A percentile compares a stretch with the other conserved stretches of the same genome.
Conservation (phyloP, 2,113 vertebrate genomes). For the Lagenorhynchus albirostris region DNA sequence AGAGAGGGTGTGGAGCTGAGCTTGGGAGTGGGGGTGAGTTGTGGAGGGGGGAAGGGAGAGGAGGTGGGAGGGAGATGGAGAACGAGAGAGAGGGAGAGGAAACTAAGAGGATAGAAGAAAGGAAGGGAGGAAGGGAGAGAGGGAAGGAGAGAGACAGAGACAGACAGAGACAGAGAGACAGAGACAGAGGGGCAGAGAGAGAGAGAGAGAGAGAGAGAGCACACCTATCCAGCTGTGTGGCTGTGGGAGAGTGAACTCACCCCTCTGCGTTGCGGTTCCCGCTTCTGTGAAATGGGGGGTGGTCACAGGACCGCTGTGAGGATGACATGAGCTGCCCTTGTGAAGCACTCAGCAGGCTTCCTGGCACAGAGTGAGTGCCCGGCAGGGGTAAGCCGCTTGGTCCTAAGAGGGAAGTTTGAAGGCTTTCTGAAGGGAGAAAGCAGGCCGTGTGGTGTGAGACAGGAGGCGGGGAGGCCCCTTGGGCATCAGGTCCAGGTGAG, state of each 20-base stretch:
- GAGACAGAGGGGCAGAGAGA: no score
- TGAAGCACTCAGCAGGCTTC: background rate
- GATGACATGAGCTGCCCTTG: accelerated
- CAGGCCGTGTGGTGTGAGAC: accelerated
- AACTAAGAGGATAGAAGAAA: background rate
- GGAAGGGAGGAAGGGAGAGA: no score
- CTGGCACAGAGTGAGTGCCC: background rate
- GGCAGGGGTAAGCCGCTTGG: accelerated
- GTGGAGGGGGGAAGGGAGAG: no score
- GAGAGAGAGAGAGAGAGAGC: accelerated
- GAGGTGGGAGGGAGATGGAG: accelerated
- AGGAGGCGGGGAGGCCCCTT: background rate
- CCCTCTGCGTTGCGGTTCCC: background rate
- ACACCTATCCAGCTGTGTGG: accelerated
- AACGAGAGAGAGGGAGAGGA: background rate
- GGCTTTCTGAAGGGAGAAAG: background rate
- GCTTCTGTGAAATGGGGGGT: no score
- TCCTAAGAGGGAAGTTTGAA: background rate
- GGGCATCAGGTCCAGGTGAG: background rate
- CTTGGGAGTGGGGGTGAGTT: background rate
- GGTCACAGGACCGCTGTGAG: background rate
- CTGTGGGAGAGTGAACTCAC: accelerated
- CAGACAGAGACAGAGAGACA: accelerated
- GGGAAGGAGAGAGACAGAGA: accelerated
- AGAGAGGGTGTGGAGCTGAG: background rate